Evolutionary conservation across 2,113 vertebrate species (phyloP), one percentile per base, ranked within the genome.

Genomic region (Apodemus speciosus): DNA sequence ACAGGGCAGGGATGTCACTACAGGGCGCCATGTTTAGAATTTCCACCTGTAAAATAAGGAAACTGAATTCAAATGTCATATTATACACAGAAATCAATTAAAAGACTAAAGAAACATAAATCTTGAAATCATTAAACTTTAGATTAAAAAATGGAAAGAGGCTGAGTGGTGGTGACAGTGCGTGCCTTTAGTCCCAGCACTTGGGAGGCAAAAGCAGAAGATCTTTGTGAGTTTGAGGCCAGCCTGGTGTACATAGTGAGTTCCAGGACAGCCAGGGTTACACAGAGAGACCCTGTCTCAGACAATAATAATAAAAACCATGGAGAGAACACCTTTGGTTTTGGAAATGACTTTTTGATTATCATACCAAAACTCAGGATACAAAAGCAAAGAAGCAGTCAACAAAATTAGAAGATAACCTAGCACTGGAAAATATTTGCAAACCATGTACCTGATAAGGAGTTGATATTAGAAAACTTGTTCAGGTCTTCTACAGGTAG

Each of bases 301-400:
- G 30, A 66, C 11, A 30, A 32, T 13, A 66, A 32, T 0, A 64
- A 64, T 27, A 32, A 66, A 66, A 66, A 93, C 58, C 79, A 38
- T 7, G 64, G 7, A 62, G 20, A 87, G n/a, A 77, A 69, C 9
- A 25, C 89, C 16, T n/a, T 58, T 85, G 23, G 38, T 16, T 35
- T 35, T 69, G 16, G 32, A 35, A 85, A 85, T 46, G 18, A 76
- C 51, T n/a, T 69, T 64, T 85, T 86, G 38, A 46, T 21, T 60
- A 77, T 49, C 46, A 92, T 35, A 85, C 60, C 69, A 85, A 77
- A 77, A 25, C 49, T 46, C 30, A 87, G 21, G 27, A 46, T 89
- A 89, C 32, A 93, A 93, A 84, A 85, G 23, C 40, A 93, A 94
- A 68, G 68, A 77, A 76, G 84, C 35, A 77, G 32, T 83, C 46